A percentile compares a stretch with the other conserved stretches of the same genome.
phyloP scores from a whole-genome alignment of 2,113 vertebrate genomes.

The Chamaetylas fuelleborni region DNA sequence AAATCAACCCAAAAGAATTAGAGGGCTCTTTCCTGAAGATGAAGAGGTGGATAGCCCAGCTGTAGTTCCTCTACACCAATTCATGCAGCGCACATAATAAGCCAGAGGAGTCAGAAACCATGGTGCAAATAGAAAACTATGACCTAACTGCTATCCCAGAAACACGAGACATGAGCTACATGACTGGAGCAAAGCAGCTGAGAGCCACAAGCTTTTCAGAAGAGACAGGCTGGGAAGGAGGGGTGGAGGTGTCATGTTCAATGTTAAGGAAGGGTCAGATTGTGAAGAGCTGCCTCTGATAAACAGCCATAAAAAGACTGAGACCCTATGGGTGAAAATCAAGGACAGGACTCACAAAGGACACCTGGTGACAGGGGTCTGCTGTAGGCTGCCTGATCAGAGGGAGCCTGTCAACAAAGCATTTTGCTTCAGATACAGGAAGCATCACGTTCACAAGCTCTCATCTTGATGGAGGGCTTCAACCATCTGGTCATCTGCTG shows the following conservation, averaged over 20 bases:
- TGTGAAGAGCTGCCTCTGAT: background rate
- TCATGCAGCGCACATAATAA: background rate
- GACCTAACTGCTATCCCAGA: background rate
- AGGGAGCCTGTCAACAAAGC: background rate
- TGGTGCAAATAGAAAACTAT: background rate
- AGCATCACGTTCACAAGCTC: background rate
- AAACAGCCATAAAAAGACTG: background rate
- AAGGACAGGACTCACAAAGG: background rate
- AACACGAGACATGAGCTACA: background rate
- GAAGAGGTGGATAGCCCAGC: background rate
- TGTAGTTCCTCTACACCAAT: background rate
- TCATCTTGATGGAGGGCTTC: background rate
- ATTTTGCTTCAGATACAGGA: background rate
- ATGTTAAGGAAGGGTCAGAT: background rate
- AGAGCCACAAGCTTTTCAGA: background rate
- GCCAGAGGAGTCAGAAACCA: background rate
- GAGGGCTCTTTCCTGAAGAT: background rate
- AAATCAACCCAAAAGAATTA: background rate
- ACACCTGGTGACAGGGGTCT: background rate
- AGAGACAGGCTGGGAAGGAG: background rate
- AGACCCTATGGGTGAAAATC: background rate
- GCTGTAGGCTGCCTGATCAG: background rate
- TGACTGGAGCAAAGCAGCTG: background rate
- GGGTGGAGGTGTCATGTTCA: background rate
- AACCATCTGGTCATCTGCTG: background rate